Conservation (phyloP, 1,140 invertebrate genomes). For the Eciton burchellii region DNA sequence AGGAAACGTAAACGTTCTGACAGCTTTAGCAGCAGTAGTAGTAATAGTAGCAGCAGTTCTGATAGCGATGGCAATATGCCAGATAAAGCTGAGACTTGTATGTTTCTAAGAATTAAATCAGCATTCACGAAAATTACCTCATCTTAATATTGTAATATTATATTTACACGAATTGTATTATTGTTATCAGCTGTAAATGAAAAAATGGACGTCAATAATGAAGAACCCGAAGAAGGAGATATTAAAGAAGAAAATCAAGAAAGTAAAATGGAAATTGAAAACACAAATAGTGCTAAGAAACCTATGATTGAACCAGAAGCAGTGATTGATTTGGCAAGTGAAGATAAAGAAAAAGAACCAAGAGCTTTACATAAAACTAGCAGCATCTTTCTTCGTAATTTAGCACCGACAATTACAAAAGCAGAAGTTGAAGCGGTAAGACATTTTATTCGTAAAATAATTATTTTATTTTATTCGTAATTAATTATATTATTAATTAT, state of each 20-base stretch:
- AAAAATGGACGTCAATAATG: constrained; percentile 70
- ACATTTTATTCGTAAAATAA: constrained; percentile 58
- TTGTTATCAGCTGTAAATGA: constrained; percentile 77
- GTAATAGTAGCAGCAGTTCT: constrained; percentile 82
- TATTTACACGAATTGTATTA: neutral
- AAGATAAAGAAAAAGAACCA: constrained; percentile 87
- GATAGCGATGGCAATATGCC: constrained; percentile 79
- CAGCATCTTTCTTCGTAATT: constrained; percentile 98
- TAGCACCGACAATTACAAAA: constrained; percentile 98
- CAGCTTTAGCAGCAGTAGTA: constrained; percentile 82
- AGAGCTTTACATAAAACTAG: constrained; percentile 96
- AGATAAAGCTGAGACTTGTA: constrained; percentile 72
- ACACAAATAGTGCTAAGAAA: constrained; percentile 74
- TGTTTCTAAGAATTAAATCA: constrained; percentile 45
- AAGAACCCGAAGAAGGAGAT: constrained; percentile 80
- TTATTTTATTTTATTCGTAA: too few species aligned
- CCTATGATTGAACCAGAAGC: constrained; percentile 79
- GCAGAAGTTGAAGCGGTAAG: constrained; percentile 98
- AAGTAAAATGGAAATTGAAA: constrained; percentile 76
- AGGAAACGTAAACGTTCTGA: constrained; percentile 82
- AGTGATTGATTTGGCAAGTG: constrained; percentile 83
- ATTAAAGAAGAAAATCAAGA: constrained; percentile 75
- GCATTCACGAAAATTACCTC: neutral
- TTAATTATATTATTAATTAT: too few species aligned
- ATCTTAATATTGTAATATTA: neutral